A percentile compares a stretch with the other conserved stretches of the same genome.
These are phyloP conservation scores for Vireo altiloquus DNA, from an alignment of 2,113 vertebrate species.

Conservation along the genomic window DNA sequence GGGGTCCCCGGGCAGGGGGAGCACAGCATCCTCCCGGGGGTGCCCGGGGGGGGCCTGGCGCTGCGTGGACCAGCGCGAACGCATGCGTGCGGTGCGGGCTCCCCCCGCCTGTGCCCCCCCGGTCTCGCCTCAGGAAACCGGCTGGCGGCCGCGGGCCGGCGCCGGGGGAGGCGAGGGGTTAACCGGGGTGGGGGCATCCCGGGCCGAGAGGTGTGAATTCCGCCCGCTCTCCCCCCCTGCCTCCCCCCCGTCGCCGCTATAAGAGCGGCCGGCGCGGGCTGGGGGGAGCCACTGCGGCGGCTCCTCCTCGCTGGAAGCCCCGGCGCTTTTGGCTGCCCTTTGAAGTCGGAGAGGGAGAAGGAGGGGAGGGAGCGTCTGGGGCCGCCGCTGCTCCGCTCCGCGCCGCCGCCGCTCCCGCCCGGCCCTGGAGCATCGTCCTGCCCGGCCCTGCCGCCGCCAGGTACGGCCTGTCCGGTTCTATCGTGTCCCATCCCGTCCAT, in stretches of 20 bases:
- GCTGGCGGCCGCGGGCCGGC: conserved; percentile 63
- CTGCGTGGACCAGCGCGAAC: background rate
- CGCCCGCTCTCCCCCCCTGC: conserved; percentile 3
- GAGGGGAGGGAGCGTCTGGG: conserved; percentile 32
- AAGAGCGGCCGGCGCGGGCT: conserved; percentile 64
- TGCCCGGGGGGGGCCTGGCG: background rate
- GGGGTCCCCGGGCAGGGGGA: too few relatives aligned
- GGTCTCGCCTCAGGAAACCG: conserved; percentile 62
- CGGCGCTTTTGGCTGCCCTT: conserved; percentile 66
- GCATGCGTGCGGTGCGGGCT: conserved; percentile 12
- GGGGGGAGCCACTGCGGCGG: conserved; percentile 64
- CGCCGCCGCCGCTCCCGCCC: background rate
- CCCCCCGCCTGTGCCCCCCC: conserved; percentile 15
- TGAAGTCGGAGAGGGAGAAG: conserved; percentile 58
- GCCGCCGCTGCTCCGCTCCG: background rate
- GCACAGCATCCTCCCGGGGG: background rate
- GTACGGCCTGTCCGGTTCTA: background rate
- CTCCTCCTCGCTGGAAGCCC: conserved; percentile 64
- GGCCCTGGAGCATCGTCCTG: conserved; percentile 1
- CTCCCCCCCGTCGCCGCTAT: conserved; percentile 62
- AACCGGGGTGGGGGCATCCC: conserved; percentile 65
- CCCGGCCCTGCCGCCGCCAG: background rate
- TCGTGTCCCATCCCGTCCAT: too few relatives aligned
- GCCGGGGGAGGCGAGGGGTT: conserved; percentile 59
- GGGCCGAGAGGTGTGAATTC: conserved; percentile 73